Evolutionary conservation across 1,140 invertebrate genomes (phyloP).

Genomic region (Dendroctonus valens): DNA sequence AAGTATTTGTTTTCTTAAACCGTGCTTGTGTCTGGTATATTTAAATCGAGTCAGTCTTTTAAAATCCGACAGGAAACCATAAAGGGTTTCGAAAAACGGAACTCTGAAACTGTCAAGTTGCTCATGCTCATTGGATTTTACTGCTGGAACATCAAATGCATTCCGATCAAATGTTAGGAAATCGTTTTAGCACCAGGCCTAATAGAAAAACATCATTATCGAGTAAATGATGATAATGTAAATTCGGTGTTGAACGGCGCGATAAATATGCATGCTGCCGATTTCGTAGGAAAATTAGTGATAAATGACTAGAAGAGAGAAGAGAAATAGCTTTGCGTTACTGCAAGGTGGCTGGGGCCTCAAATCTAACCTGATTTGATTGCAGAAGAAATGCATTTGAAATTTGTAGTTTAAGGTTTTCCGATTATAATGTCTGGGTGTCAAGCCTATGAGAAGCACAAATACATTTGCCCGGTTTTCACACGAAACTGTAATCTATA

Average conservation of each 20-base stretch:
- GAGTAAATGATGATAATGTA: slow-evolving; percentile 8
- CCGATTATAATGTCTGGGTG: too few species aligned
- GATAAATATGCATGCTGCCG: too few species aligned
- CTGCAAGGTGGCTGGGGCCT: too few species aligned
- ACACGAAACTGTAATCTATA: too few species aligned
- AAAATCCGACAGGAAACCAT: slow-evolving; percentile 19
- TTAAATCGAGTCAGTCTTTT: slow-evolving; percentile 19
- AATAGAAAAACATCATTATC: slow-evolving; percentile 11
- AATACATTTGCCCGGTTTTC: too few species aligned
- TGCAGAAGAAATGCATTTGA: too few species aligned
- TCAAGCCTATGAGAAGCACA: too few species aligned
- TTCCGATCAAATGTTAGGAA: slow-evolving; percentile 8
- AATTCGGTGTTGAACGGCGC: neutral
- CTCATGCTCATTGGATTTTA: slow-evolving; percentile 12
- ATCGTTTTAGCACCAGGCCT: slow-evolving; percentile 7
- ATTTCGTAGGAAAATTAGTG: too few species aligned
- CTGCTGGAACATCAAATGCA: slow-evolving; percentile 16
- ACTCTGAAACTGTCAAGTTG: slow-evolving; percentile 19
- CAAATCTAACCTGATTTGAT: too few species aligned
- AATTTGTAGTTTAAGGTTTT: too few species aligned
- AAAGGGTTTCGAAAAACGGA: slow-evolving; percentile 20
- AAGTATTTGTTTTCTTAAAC: slow-evolving; percentile 22
- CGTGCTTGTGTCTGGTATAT: slow-evolving; percentile 21
- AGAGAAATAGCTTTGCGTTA: too few species aligned
- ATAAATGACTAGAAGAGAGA: too few species aligned